Evolutionary conservation across 2,113 vertebrate genomes (phyloP).

Genomic region (Alaudala cheleensis): DNA sequence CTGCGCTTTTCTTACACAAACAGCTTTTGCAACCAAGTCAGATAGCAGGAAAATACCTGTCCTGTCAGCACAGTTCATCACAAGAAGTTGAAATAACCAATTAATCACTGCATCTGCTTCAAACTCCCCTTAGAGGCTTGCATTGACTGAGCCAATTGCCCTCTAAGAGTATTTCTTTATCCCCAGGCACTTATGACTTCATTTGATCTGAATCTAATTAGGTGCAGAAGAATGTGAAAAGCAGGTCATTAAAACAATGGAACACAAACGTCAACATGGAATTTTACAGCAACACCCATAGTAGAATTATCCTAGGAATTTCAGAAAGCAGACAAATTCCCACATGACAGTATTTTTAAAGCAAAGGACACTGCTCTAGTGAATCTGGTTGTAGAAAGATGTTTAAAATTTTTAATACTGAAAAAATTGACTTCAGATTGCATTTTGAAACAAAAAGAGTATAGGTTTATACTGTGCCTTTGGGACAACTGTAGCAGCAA

Average conservation of each 20-base stretch:
- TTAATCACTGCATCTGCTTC: conserved; percentile 47
- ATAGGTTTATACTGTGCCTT: background rate
- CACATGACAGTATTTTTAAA: background rate
- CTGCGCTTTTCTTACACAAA: background rate
- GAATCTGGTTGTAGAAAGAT: background rate
- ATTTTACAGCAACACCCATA: background rate
- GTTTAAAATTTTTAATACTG: background rate
- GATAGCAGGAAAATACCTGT: conserved; percentile 53
- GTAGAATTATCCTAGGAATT: background rate
- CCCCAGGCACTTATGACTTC: conserved; percentile 36
- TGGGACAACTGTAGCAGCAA: background rate
- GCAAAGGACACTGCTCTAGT: background rate
- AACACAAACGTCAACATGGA: background rate
- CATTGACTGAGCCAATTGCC: conserved; percentile 38
- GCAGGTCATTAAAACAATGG: conserved; percentile 38
- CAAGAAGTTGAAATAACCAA: conserved; percentile 36
- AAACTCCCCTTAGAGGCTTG: conserved; percentile 8
- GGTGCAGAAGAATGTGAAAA: conserved; percentile 34
- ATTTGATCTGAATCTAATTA: conserved; percentile 63
- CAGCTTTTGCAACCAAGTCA: background rate
- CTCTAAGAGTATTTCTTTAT: conserved; percentile 52
- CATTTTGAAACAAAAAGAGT: background rate
- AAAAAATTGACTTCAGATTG: background rate
- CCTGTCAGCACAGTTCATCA: conserved; percentile 41
- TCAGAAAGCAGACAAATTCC: background rate